Percentiles rank a stretch among this genome's conserved stretches.
phyloP scores from a whole-genome alignment of 2,113 vertebrate species.

The Protobothrops flavoviridis region DNA sequence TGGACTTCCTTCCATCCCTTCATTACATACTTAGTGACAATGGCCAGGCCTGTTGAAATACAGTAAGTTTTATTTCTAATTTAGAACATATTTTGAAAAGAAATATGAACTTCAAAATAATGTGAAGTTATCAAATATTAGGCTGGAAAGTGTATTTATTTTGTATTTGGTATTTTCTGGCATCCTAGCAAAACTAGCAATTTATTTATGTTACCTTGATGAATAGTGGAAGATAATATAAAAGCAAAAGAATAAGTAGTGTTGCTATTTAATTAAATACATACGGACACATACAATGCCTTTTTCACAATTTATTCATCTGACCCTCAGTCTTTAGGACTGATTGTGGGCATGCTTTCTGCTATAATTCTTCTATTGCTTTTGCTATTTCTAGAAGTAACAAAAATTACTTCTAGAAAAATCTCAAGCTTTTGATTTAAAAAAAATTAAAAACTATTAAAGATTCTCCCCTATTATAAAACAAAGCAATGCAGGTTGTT shows the following conservation, averaged over 20 bases:
- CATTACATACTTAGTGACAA: constrained; percentile 90
- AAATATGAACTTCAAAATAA: not conserved
- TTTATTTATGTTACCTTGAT: not conserved
- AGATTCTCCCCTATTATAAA: not conserved
- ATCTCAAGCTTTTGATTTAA: not conserved
- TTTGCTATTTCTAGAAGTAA: not conserved
- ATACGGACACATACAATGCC: too few relatives aligned
- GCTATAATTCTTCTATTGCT: not conserved
- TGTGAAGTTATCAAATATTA: not conserved
- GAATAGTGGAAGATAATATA: not conserved
- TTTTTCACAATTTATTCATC: not conserved
- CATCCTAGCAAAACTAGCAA: not conserved
- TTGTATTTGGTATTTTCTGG: not conserved
- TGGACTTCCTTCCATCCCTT: constrained; percentile 95
- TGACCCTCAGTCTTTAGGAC: not conserved
- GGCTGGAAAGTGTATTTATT: not conserved
- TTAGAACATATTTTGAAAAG: not conserved
- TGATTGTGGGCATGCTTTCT: not conserved
- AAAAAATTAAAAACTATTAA: not conserved
- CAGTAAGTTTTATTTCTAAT: constrained; percentile 15
- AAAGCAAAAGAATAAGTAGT: not conserved
- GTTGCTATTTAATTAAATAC: not conserved
- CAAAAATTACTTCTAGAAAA: not conserved
- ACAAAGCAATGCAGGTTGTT: not conserved
- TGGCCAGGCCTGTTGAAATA: constrained; percentile 78